These are phyloP conservation scores for Drosophila acutilabella DNA, from an alignment of 2,888 invertebrate species.

Conservation along the genomic window DNA sequence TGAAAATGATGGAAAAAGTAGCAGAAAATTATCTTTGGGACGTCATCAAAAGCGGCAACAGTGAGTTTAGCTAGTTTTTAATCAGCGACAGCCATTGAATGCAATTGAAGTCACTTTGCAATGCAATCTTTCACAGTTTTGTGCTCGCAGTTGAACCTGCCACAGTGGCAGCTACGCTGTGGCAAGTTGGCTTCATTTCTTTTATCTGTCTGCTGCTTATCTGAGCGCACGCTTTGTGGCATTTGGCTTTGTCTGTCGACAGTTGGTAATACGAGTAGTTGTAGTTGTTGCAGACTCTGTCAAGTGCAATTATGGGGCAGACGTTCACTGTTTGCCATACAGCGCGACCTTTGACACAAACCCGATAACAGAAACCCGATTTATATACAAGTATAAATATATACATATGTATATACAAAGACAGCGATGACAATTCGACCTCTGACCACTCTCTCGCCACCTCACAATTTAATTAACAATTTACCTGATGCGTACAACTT, in stretches of 20 bases:
- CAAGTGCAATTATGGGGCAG: slow-evolving; percentile 75
- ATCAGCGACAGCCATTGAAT: slow-evolving; percentile 71
- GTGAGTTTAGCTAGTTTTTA: slow-evolving; percentile 52
- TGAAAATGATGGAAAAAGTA: slow-evolving; percentile 45
- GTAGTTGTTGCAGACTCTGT: slow-evolving; percentile 53
- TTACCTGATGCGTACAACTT: slow-evolving; percentile 41
- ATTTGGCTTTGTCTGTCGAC: slow-evolving; percentile 56
- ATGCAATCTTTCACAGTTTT: slow-evolving; percentile 78
- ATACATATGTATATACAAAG: too few species aligned
- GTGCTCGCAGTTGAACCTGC: slow-evolving; percentile 16
- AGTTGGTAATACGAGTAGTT: slow-evolving; percentile 24
- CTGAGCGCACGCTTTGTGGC: slow-evolving; percentile 58
- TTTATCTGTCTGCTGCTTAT: slow-evolving; percentile 24
- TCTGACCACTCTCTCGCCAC: slow-evolving; percentile 8
- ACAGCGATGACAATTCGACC: not conserved
- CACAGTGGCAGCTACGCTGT: slow-evolving; percentile 4
- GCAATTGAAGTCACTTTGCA: slow-evolving; percentile 78
- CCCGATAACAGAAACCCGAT: not conserved
- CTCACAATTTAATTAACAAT: slow-evolving; percentile 58
- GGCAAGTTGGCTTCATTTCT: slow-evolving; percentile 24
- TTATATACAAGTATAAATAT: too few species aligned
- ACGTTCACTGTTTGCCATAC: slow-evolving; percentile 60
- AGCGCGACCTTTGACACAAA: slow-evolving; percentile 67
- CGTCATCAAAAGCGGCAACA: slow-evolving; percentile 71
- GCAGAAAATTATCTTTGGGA: slow-evolving; percentile 69